phyloP scores from a whole-genome alignment of 2,888 invertebrate species.

The Cerastis leucographa region DNA sequence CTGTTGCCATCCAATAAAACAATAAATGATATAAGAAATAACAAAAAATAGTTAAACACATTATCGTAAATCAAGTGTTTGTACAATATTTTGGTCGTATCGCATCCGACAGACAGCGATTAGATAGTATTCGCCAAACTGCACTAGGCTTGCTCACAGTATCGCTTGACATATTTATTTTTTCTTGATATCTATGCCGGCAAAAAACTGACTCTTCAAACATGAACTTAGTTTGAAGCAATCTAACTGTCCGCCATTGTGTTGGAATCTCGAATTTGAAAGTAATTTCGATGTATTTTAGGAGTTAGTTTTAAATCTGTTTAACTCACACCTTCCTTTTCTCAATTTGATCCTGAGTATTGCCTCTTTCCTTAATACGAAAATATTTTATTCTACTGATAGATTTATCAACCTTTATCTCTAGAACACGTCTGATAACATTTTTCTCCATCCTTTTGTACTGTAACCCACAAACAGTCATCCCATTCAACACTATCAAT shows the following conservation, averaged over 20 bases:
- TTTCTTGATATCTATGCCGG: conserved; percentile 35
- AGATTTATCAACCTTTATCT: conserved; percentile 39
- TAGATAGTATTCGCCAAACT: conserved; percentile 61
- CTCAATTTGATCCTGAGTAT: background rate
- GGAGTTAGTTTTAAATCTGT: background rate
- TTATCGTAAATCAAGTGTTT: conserved; percentile 52
- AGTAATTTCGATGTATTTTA: background rate
- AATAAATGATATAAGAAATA: conserved; percentile 40
- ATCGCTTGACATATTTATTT: conserved; percentile 57
- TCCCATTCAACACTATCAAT: conserved; percentile 26
- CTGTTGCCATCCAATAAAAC: conserved; percentile 34
- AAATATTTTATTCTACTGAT: conserved; percentile 1
- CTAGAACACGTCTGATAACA: conserved; percentile 25
- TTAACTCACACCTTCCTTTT: background rate
- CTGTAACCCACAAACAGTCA: conserved; percentile 22
- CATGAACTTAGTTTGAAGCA: background rate
- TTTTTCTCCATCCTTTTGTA: conserved; percentile 25
- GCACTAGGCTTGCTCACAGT: conserved; percentile 26
- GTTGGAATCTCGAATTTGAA: background rate
- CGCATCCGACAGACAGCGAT: conserved; percentile 63
- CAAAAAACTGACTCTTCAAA: conserved; percentile 29
- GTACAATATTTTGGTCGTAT: conserved; percentile 53
- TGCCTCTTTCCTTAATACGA: background rate
- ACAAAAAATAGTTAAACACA: conserved; percentile 49
- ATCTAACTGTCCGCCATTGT: background rate